Conservation (phyloP, 2,888 invertebrate genomes). For the Diplolepis rosae region DNA sequence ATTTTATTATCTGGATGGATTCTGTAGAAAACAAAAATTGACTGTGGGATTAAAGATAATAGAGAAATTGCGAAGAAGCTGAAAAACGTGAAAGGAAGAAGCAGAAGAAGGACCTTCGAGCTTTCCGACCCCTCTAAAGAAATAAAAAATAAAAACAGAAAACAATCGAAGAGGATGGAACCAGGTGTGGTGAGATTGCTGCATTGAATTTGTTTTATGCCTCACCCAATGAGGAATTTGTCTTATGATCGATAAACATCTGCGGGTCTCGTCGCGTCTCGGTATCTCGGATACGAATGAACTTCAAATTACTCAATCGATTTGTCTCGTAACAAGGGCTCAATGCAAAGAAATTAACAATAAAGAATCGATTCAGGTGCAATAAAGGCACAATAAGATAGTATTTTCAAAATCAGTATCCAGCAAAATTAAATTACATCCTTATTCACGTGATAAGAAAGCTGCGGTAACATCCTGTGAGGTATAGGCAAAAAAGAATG, state of each 20-base stretch:
- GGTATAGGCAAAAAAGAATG: too few species aligned
- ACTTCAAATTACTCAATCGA: conserved; percentile 9
- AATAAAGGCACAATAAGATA: too few species aligned
- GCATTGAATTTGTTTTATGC: conserved; percentile 5
- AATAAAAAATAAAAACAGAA: conserved; percentile 40
- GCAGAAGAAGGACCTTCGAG: not conserved
- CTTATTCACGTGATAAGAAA: too few species aligned
- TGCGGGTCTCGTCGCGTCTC: conserved; percentile 13
- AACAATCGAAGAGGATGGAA: conserved; percentile 10
- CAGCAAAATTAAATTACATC: too few species aligned
- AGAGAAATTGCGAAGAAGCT: conserved; percentile 32
- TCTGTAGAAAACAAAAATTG: not conserved
- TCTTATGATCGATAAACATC: conserved; percentile 21
- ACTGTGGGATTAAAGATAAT: not conserved
- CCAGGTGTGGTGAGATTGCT: conserved; percentile 28
- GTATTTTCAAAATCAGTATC: too few species aligned
- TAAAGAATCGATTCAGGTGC: too few species aligned
- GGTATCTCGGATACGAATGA: conserved; percentile 16
- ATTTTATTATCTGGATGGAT: not conserved
- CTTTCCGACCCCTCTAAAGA: conserved; percentile 35
- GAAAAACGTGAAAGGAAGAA: conserved; percentile 28
- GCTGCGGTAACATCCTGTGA: too few species aligned
- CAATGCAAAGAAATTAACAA: too few species aligned
- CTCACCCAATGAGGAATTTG: conserved; percentile 26
- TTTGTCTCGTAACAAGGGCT: conserved; percentile 7